phyloP scores from a whole-genome alignment of 37 sponge, comb jelly and placozoan species.

The Petrosia ficiformis region DNA sequence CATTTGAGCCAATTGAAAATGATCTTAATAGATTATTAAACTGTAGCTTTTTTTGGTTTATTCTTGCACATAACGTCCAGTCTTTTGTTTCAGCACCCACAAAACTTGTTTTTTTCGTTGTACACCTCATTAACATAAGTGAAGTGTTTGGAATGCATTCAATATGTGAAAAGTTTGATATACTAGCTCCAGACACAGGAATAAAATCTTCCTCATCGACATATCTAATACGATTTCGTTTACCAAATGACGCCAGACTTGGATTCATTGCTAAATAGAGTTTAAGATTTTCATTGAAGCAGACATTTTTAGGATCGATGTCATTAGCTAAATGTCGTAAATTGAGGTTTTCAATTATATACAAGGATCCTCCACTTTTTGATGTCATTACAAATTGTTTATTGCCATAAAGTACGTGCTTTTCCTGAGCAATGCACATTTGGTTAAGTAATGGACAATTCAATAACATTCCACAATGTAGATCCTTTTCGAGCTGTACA shows the following conservation, averaged over 20 bases:
- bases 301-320: background rate
- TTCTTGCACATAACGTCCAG: constrained; percentile 16
- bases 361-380: constrained; percentile 5
- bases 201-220: constrained; percentile 4
- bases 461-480: constrained; percentile 10
- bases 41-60: background rate
- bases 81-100: constrained; percentile 21
- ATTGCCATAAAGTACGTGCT: too few relatives aligned
- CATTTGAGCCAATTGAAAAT: constrained; percentile 16
- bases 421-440: background rate
- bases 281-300: constrained; percentile 16
- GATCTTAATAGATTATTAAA: background rate
- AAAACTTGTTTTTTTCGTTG: background rate
- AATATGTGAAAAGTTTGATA: background rate
- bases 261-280: constrained; percentile 25
- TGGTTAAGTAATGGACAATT: constrained; percentile 24
- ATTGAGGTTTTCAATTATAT: constrained; percentile 22
- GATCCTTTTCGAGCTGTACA: background rate
- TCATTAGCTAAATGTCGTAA: background rate
- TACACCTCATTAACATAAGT: constrained; percentile 2
- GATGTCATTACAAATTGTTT: background rate
- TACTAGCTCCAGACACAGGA: background rate
- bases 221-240: constrained; percentile 10
- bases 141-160: background rate
- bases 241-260: background rate